Evolutionary conservation across 92 coral and sea anemone genomes (phyloP).

Genomic region (Bergia sp.): DNA sequence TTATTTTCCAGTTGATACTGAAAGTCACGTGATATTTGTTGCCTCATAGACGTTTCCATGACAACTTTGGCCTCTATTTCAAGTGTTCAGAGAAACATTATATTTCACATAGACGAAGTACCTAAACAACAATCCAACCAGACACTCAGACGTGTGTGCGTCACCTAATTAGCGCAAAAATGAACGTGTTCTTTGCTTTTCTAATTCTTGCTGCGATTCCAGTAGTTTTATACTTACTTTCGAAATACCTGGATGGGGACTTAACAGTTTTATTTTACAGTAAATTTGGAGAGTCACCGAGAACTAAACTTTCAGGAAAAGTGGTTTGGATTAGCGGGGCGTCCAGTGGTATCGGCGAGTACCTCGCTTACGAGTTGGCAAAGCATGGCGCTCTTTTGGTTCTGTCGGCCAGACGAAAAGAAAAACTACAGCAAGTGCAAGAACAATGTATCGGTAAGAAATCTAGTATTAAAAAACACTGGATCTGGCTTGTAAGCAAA

Average conservation of each 20-base stretch:
- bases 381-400: constrained; percentile 64
- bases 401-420: constrained; percentile 72
- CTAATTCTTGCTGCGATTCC: constrained; percentile 25
- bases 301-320: constrained; percentile 54
- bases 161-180: background rate
- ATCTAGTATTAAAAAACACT: background rate
- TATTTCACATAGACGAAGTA: background rate
- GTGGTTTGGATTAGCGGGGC: constrained; percentile 79
- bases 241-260: constrained; percentile 57
- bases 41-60: constrained; percentile 24
- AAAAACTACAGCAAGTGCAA: constrained; percentile 63
- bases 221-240: constrained; percentile 32
- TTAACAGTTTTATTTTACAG: constrained; percentile 61
- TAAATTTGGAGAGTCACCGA: constrained; percentile 63
- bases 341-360: constrained; percentile 78
- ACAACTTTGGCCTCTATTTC: constrained; percentile 36
- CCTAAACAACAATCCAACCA: background rate
- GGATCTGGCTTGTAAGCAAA: too few species aligned
- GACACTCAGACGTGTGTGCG: too few species aligned
- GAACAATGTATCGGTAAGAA: constrained; percentile 59
- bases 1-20: too few species aligned
- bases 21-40: constrained; percentile 42
- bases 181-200: background rate
- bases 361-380: constrained; percentile 69
- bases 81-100: background rate